Evolutionary conservation across 2,113 vertebrate species (phyloP), one percentile per base, ranked within the genome.

Genomic region (Sardina pilchardus): DNA sequence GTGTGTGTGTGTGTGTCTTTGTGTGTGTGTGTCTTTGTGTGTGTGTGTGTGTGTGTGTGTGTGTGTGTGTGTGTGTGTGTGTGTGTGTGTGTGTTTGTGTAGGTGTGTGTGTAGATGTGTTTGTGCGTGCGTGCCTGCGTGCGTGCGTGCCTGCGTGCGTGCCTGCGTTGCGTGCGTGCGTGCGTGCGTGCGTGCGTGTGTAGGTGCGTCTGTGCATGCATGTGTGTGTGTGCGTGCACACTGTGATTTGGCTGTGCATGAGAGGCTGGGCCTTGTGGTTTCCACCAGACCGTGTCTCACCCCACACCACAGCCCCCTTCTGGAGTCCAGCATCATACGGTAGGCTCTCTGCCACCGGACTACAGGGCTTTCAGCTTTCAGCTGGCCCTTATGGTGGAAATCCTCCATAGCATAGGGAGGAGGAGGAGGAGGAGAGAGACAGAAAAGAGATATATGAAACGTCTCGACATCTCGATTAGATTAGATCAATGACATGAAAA

Each of bases 351-450:
- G 53, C 53, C 19, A 19, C 24, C 53, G 24, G 19, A 59, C 1
- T 4, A 59, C 24, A 59, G 24, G 3, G 21, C 53, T 59, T 21
- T 24, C 19, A 19, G 6, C 53, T 59, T 59, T 6, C 1, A 21
- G 39, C 2, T 42, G n/a, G n/a, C n/a, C n/a, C 39, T 42, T 42
- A 42, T 42, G 48, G 17, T 50, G 48, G 12, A 47, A 47, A 47
- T 3, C 48, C 6, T 56, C 19, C 5, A 6, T 53, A 14, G 3
- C 10, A 44, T 1, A n/a, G 39, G n/a, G n/a, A n/a, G n/a, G n/a
- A n/a, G n/a, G n/a, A n/a, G n/a, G n/a, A n/a, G n/a, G 45, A 59
- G 16, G 39, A 71, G 83, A 71, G 59, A 84, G 39, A 84, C 53
- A 30, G 67, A 24, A 83, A 56, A 19, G 12, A 42, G 82, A n/a